Evolutionary conservation across 2,888 invertebrate species (phyloP), one percentile per base, ranked within the genome.

Genomic region (Danaus chrysippus): DNA sequence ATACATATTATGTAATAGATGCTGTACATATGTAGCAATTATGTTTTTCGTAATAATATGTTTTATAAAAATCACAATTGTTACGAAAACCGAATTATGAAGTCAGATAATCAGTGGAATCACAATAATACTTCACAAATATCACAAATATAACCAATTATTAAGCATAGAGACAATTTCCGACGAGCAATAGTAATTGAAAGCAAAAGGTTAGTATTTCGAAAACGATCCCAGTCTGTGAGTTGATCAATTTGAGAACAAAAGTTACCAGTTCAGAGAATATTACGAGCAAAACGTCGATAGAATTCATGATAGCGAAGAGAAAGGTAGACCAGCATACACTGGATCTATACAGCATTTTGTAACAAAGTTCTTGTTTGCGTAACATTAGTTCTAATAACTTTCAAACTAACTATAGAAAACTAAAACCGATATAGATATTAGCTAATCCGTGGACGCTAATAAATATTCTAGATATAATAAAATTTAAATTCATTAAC

Each of bases 251-350:
- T 44, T 61, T 57, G 46, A 63, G 43, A 66, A 59, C 63, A 66
- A 61, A 63, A 63, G 61, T 62, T 58, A 61, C 23, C 56, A 53
- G 46, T 56, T 41, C 54, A 54, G 56, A 42, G 52, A 55, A 61
- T 59, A 59, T 53, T 54, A 12, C 56, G 54, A 53, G 54, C 42
- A 42, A 61, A 58, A 54, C 59, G 58, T 63, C 66, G 61, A 61
- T 63, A 63, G 64, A 64, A 66, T 61, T 60, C 63, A 61, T 63
- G 63, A 60, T 61, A 61, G 57, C 55, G 59, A 68, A 77, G 81
- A 81, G 81, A 82, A 82, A 82, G 82, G 81, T 73, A 70, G 70
- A 67, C 70, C 62, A 70, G 64, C 71, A 63, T 63, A 68, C 62
- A 53, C 58, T 67, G 62, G 59, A 59, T 62, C 63, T 68, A 73